Base-by-base conservation (phyloP, 2,113 vertebrate species). In the Melanocharis versteri region DNA sequence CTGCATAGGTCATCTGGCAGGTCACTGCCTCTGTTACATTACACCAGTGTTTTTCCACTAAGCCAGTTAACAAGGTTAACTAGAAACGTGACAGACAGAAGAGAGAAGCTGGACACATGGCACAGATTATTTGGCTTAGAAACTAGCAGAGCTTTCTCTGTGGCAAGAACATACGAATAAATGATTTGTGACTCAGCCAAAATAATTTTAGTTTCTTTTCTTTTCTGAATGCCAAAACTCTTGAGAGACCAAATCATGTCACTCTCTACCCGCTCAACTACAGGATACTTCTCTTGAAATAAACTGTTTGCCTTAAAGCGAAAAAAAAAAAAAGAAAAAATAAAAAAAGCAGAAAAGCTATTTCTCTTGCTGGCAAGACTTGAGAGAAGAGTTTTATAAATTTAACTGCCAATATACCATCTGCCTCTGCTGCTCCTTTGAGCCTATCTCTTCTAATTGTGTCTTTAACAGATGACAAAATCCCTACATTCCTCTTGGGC, bases 31-130 rank as follows among this genome's bases (percentile, higher is more conserved):
- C 64, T 75, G 86, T 95, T 96, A 92, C 66, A 82, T 82, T 96
- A 96, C 80, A 95, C 86, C 87, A 44, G 30, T 94, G 72, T 97
- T 97, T 96, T 96, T 65, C 77, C 77, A 93, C 81, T 92, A 94
- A 91, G 84, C 72, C 66, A 47, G 84, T 70, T 95, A 94, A 93
- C 90, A 84, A 71, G 87, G 78, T 97, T 94, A 96, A 96, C 80
- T 61, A 89, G 92, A 96, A 94, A 95, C n/a, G 51, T 95, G 90
- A 95, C 83, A 94, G 73, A 51, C 45, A 81, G 83, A 61, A 73
- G 68, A 84, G 57, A 87, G 57, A 95, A 92, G 53, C 39, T 76
- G 84, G 78, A 92, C 93, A 96, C 90, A 95, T 96, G 92, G 92
- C 65, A 84, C 26, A 20, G 73, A 94, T 94, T 96, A 95, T 89